These are phyloP conservation scores for Myotis vivesi DNA, from an alignment of 2,797 vertebrate species.

Conservation along the genomic window DNA sequence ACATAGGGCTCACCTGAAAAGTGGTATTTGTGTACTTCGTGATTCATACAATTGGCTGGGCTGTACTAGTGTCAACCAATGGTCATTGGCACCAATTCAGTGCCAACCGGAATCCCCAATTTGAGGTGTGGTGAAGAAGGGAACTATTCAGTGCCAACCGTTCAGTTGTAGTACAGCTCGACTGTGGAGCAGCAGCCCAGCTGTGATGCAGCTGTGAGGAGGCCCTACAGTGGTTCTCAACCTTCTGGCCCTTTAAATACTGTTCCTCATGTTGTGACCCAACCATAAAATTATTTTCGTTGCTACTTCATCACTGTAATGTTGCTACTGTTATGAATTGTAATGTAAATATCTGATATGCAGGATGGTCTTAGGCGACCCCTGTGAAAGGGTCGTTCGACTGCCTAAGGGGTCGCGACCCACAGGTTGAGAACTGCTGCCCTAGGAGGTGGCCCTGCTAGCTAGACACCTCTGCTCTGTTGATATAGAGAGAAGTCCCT, in stretches of 20 bases:
- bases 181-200: not conserved
- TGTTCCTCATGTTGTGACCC: too few species aligned
- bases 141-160: too few species aligned
- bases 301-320: too few species aligned
- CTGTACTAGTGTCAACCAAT: not conserved
- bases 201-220: not conserved
- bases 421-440: too few species aligned
- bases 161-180: not conserved
- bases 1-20: not conserved
- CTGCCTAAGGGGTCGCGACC: too few species aligned
- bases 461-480: not conserved
- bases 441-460: not conserved
- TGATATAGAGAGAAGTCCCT: not conserved
- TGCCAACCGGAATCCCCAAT: not conserved
- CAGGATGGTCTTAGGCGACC: too few species aligned
- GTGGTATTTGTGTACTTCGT: not conserved
- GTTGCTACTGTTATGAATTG: too few species aligned
- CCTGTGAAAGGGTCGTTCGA: too few species aligned
- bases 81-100: not conserved
- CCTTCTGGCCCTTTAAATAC: too few species aligned
- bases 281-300: too few species aligned
- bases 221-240: not conserved
- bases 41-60: not conserved
- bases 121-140: not conserved
- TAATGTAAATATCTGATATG: too few species aligned